A percentile compares a stretch with the other conserved stretches of the same genome.
These are phyloP conservation scores for Brenthis ino DNA, from an alignment of 2,888 invertebrate genomes.

Conservation along the genomic window DNA sequence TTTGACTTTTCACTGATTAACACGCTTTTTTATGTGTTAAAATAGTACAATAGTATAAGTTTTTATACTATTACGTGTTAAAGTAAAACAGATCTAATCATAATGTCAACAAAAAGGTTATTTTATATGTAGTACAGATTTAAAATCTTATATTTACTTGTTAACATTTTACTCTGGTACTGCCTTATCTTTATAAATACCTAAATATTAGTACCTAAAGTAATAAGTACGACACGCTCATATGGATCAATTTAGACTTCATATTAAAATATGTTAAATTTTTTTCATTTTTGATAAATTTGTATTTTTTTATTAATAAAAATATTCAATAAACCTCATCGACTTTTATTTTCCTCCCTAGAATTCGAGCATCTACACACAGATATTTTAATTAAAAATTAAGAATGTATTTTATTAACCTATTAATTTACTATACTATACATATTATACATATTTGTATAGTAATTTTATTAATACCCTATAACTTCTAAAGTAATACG, in stretches of 20 bases:
- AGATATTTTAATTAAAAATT: too few species aligned
- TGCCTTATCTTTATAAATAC: conserved; percentile 4
- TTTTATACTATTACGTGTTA: background rate
- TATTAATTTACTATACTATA: too few species aligned
- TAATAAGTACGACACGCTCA: background rate
- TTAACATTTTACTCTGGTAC: background rate
- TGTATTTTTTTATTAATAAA: conserved; percentile 19
- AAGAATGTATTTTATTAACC: too few species aligned
- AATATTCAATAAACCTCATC: background rate
- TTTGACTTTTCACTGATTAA: too few species aligned
- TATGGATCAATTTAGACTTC: background rate
- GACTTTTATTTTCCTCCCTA: conserved; percentile 3
- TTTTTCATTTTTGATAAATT: background rate
- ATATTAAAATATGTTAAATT: background rate
- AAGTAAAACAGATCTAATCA: background rate
- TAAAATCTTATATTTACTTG: background rate
- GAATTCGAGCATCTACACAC: too few species aligned
- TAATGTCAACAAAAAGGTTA: background rate
- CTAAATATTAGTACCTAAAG: background rate
- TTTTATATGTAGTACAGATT: conserved; percentile 1
- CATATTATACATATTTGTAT: too few species aligned
- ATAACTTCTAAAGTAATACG: too few species aligned
- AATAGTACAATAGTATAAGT: too few species aligned
- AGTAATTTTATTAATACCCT: too few species aligned
- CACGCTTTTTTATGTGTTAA: too few species aligned